These are phyloP conservation scores for Oncorhynchus keta DNA, from an alignment of 2,113 vertebrate genomes.

Conservation along the genomic window DNA sequence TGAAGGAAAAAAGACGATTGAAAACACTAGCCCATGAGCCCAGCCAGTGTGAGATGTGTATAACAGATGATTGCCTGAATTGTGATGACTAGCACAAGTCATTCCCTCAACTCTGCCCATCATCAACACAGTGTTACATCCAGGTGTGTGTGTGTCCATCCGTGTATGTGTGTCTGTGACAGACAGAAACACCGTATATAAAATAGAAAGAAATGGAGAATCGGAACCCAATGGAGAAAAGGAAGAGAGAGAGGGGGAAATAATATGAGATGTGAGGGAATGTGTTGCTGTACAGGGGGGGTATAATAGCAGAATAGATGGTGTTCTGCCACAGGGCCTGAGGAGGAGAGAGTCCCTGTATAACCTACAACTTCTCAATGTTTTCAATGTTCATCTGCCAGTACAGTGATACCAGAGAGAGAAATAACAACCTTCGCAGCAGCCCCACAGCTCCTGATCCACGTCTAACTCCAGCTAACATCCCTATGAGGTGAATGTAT, in stretches of 20 bases:
- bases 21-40: constrained; percentile 54
- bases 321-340: constrained; percentile 33
- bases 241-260: neutral
- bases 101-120: constrained; percentile 1
- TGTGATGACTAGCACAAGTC: constrained; percentile 48
- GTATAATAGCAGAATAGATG: constrained; percentile 10
- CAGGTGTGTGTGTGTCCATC: constrained; percentile 17
- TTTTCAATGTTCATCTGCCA: neutral
- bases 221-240: too few relatives aligned
- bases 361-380: constrained; percentile 18
- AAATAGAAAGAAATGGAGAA: neutral
- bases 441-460: constrained; percentile 29
- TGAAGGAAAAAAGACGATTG: constrained; percentile 42
- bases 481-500: constrained; percentile 40
- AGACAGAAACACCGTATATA: neutral
- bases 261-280: neutral
- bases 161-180: neutral
- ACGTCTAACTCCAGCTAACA: constrained; percentile 37
- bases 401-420: constrained; percentile 9
- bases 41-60: constrained; percentile 5
- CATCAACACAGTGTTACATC: constrained; percentile 27
- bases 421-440: constrained; percentile 40
- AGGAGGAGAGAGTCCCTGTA: constrained; percentile 39
- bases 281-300: neutral
- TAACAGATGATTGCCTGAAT: constrained; percentile 31